phyloP scores from a whole-genome alignment of 2,797 vertebrate species.

The Cottoperca gobio region DNA sequence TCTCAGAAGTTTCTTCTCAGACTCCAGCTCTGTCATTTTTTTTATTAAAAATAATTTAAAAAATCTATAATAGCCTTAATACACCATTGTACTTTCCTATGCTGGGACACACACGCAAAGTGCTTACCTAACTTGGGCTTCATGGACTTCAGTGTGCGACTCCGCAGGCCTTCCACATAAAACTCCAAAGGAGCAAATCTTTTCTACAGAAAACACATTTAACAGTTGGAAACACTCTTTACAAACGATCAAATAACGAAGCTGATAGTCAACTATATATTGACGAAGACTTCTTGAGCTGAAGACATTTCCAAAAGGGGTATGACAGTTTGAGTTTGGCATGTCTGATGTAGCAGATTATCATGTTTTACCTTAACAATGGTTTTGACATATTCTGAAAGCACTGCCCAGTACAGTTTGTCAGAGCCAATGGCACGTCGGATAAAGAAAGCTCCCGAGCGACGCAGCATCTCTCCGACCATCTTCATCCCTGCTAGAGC shows the following conservation, averaged over 20 bases:
- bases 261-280: not conserved
- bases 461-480: constrained; percentile 92
- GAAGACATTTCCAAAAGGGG: not conserved
- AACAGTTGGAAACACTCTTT: not conserved
- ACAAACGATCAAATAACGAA: constrained; percentile 6
- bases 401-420: constrained; percentile 96
- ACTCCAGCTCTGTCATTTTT: no score
- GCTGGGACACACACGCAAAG: constrained; percentile 4
- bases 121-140: constrained; percentile 91
- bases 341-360: not conserved
- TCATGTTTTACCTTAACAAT: constrained; percentile 88
- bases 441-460: constrained; percentile 97
- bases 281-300: not conserved
- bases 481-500: constrained; percentile 96
- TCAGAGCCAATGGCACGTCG: constrained; percentile 93
- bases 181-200: constrained; percentile 96
- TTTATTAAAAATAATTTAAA: no score
- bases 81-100: no score
- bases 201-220: constrained; percentile 80
- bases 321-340: not conserved
- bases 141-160: constrained; percentile 93
- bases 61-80: no score
- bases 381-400: constrained; percentile 94
- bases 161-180: constrained; percentile 95
- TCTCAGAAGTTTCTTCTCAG: no score